These are phyloP conservation scores for Orchesellides sinensis DNA, from an alignment of 2,888 invertebrate genomes.

Conservation along the genomic window DNA sequence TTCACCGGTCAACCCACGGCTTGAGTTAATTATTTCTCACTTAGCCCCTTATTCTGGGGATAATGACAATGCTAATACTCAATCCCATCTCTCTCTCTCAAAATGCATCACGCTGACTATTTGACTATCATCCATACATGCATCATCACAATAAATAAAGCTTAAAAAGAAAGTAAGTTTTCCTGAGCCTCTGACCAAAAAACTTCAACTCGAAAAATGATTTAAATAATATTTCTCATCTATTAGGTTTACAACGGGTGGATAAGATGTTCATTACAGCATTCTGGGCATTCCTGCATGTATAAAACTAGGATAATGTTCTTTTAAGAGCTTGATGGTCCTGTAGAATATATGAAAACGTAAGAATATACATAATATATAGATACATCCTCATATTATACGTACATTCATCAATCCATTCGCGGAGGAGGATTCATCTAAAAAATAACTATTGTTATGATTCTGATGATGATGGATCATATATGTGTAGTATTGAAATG, in stretches of 20 bases:
- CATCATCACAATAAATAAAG: slow-evolving; percentile 9
- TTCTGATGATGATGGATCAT: slow-evolving; percentile 12
- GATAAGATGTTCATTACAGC: no score
- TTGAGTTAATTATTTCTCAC: slow-evolving; percentile 70
- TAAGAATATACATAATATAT: no score
- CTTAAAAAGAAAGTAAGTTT: neutral
- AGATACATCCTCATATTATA: no score
- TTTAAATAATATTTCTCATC: slow-evolving; percentile 1
- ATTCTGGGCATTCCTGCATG: no score
- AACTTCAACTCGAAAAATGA: neutral
- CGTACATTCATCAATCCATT: no score
- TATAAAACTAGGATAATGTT: no score
- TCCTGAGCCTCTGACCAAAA: neutral
- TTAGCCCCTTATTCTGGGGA: slow-evolving; percentile 59
- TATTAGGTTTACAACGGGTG: no score
- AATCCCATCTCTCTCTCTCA: neutral
- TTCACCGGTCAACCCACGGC: slow-evolving; percentile 70
- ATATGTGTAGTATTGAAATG: neutral
- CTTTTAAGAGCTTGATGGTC: no score
- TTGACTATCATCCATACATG: neutral
- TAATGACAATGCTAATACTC: slow-evolving; percentile 2
- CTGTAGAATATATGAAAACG: no score
- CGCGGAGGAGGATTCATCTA: no score
- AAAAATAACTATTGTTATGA: no score
- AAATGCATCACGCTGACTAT: neutral